Conservation (phyloP, 2,797 vertebrate genomes). For the Chaetophractus vellerosus region DNA sequence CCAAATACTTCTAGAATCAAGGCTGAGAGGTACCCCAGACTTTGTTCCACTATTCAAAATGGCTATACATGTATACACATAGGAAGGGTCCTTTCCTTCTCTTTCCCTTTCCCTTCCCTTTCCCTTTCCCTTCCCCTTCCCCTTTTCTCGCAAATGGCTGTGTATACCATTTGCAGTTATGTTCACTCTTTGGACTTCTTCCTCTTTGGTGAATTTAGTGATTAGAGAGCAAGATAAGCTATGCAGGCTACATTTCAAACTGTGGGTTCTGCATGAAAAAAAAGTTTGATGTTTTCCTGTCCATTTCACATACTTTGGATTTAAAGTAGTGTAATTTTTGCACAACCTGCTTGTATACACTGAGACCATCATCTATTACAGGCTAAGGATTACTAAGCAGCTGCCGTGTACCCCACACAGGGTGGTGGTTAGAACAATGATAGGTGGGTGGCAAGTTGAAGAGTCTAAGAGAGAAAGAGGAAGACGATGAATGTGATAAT, state of each 20-base stretch:
- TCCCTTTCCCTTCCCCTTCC: too few relatives aligned
- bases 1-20: neutral
- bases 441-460: neutral
- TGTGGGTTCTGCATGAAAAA: neutral
- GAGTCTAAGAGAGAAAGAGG: conserved; percentile 52
- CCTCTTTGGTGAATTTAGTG: conserved; percentile 70
- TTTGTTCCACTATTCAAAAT: neutral
- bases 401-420: neutral
- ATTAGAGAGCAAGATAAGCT: conserved; percentile 64
- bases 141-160: conserved; percentile 57
- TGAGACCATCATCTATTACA: neutral
- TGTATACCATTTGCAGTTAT: conserved; percentile 46
- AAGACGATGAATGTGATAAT: neutral
- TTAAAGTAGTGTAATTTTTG: conserved; percentile 2
- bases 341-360: neutral
- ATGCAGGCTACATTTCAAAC: neutral
- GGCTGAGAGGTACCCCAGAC: neutral
- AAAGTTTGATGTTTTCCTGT: neutral
- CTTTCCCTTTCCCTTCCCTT: conserved; percentile 27
- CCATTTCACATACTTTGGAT: neutral
- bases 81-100: conserved; percentile 60
- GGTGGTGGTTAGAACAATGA: neutral
- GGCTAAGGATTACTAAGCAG: neutral
- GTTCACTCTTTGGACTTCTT: conserved; percentile 80
- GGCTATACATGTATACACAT: neutral